Base-by-base conservation (phyloP, 1,140 invertebrate genomes). In the Aphaenogaster rudis region DNA sequence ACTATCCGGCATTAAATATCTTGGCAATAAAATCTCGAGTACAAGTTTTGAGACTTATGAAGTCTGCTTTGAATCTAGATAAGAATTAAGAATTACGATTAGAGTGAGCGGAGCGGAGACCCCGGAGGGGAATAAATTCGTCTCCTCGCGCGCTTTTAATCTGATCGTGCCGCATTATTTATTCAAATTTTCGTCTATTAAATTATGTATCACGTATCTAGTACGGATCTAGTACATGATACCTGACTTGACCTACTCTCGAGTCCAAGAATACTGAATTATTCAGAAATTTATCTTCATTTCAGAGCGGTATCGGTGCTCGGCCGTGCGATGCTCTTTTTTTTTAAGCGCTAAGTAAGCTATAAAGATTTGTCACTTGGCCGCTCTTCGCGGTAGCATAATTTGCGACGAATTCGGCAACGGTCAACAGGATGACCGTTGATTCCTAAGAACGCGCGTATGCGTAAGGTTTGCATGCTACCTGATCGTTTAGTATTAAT, bases 401-500 rank as follows among this genome's bases (percentile, higher is more conserved):
- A 15, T 21, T 57, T 13, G 6, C 11, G 11, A 39, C 3, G 17
- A 36, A 54, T 13, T 36, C n/a, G 50, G 21, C 45, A 72, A 39
- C 72, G 36, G 42, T 48, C 59, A n/a, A 63, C 45, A 9, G 59
- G 28, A 78, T 8, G 42, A 42, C 42, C 69, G 80, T 84, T 74
- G 67, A 82, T 74, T 61, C 28, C 80, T 48, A 21, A 61, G 28
- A 42, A 74, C 21, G 21, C 21, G 2, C 17, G n/a, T 21, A 48
- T 15, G 72, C 57, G 77, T 78, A 78, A 90, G 90, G 89, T 87
- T 93, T 86, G 93, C 92, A 92, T 93, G 92, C 79, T 90, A 76
- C 74, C 50, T 63, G 91, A 92, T 88, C 93, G 91, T 93, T 93
- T 91, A 92, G 87, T 90, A 93, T 93, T 93, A 93, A 93, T 93